Evolutionary conservation across 1,140 invertebrate genomes (phyloP), one percentile per base, ranked within the genome.

Genomic region (Solenopsis invicta): DNA sequence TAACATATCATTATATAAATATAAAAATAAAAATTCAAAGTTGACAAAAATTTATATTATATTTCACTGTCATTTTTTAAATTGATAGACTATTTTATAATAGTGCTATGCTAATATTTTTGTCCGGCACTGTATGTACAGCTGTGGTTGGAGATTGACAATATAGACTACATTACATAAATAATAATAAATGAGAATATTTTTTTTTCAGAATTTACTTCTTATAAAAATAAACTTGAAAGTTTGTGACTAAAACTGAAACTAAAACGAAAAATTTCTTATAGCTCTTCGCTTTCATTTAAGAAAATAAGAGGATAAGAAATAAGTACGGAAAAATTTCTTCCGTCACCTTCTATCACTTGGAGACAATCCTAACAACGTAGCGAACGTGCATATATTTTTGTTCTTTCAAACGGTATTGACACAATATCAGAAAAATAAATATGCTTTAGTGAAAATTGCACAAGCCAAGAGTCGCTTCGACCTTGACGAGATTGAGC

Each of bases 401-500:
- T 29, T 56, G 29, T 62, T 48, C 10, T 76, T 77, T 61, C 59
- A 54, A 37, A 54, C 9, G 4, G 9, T 61, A 9, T 48, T 24
- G 16, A 61, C 9, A 16, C 21, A 45, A 13, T 4, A 56, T 45
- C 52, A 34, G 18, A n/a, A 59, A 74, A 59, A 82, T 48, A 50
- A 52, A 61, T 16, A n/a, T 18, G 24, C n/a, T 59, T 61, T 54
- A 18, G 29, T 29, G 37, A 71, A 72, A 72, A 84, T 84, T 62
- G 69, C 54, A 75, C 48, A 50, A 82, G 54, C 37, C 67, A 74
- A 75, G 62, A 74, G 41, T 24, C 50, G 52, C 21, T n/a, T 48
- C 54, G 80, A 62, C 69, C 69, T 84, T 84, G 54, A 34, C 67
- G 67, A 74, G 50, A 29, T 82, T 82, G 80, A 84, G 54, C 69